Percentiles rank a stretch among this genome's conserved stretches.
These are phyloP conservation scores for Notothenia coriiceps DNA, from an alignment of 2,113 vertebrate species.

Conservation along the genomic window DNA sequence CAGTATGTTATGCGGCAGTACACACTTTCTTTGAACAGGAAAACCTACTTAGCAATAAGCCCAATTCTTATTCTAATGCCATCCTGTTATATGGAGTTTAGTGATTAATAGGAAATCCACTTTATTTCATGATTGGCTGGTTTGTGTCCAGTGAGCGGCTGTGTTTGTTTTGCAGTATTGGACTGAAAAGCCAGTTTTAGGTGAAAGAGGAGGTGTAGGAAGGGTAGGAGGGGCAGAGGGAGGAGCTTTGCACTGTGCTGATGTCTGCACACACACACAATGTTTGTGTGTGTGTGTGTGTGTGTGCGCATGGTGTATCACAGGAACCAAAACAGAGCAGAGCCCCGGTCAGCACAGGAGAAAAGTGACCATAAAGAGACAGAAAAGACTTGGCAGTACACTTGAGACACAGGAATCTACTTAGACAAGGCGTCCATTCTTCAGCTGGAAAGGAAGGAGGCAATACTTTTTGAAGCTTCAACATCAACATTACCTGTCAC, in stretches of 20 bases:
- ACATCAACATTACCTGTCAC: conserved; percentile 20
- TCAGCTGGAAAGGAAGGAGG: conserved; percentile 13
- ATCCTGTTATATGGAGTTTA: neutral
- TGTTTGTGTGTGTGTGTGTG: conserved; percentile 42
- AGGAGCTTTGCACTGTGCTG: conserved; percentile 61
- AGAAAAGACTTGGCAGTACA: conserved; percentile 23
- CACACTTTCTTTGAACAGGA: no score
- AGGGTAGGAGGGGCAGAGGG: conserved; percentile 66
- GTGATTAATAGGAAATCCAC: neutral
- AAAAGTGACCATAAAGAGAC: conserved; percentile 44
- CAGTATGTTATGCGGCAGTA: no score
- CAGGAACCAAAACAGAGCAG: conserved; percentile 75
- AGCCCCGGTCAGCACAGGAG: conserved; percentile 43
- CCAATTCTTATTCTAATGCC: neutral
- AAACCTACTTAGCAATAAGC: no score
- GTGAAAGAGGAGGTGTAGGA: conserved; percentile 54
- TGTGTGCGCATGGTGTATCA: conserved; percentile 63
- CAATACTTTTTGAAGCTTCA: conserved; percentile 9
- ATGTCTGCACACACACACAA: conserved; percentile 62
- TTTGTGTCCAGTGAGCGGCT: neutral
- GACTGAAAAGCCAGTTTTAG: conserved; percentile 50
- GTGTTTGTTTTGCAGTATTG: conserved; percentile 12
- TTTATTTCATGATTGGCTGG: conserved; percentile 7
- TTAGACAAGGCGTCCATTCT: conserved; percentile 13
- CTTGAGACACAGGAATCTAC: conserved; percentile 22